These are phyloP conservation scores for Dermatemys mawii DNA, from an alignment of 2,113 vertebrate species.

Conservation along the genomic window DNA sequence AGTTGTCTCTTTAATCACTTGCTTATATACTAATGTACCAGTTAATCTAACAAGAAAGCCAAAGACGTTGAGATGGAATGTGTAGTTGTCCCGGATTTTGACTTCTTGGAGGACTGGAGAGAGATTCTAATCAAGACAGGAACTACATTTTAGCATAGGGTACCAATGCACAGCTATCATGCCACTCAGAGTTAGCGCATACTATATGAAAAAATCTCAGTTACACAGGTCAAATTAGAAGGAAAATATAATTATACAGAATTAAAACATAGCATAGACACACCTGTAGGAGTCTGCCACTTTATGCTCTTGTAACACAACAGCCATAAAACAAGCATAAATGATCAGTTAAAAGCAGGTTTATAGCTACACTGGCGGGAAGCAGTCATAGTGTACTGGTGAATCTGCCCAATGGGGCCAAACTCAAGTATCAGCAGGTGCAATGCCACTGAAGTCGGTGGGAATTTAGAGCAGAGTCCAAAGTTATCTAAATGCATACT, in stretches of 20 bases:
- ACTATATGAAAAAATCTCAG: neutral
- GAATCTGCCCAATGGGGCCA: neutral
- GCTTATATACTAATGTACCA: neutral
- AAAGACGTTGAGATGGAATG: neutral
- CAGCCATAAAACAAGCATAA: neutral
- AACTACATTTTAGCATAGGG: neutral
- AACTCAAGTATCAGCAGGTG: neutral
- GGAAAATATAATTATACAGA: neutral
- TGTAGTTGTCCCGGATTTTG: neutral
- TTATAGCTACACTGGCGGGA: neutral
- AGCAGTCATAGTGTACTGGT: neutral
- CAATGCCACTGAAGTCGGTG: neutral
- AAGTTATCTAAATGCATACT: neutral
- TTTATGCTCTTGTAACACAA: neutral
- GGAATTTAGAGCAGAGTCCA: neutral
- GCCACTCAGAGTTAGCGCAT: neutral
- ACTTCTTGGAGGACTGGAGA: neutral
- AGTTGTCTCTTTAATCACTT: neutral
- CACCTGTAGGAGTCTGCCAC: neutral
- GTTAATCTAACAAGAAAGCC: neutral
- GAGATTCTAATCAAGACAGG: neutral
- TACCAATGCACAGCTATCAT: neutral
- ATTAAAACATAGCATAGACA: neutral
- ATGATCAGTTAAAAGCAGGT: accelerated
- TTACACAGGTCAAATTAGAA: neutral